Evolutionary conservation across 1,140 invertebrate species (phyloP), one percentile per base, ranked within the genome.

Genomic region (Achatina immaculata): DNA sequence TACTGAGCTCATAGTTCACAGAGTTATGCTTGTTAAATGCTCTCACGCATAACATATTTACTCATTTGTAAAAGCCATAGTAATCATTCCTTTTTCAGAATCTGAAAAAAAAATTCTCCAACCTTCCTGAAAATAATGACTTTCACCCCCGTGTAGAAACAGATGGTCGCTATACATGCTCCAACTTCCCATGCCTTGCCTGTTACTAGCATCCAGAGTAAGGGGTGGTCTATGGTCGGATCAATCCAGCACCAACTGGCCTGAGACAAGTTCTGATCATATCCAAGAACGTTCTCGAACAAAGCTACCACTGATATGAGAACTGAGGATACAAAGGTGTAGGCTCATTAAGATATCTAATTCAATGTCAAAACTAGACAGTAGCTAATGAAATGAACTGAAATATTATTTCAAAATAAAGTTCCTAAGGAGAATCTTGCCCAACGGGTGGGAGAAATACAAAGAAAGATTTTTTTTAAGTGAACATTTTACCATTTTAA

Each of bases 171-270:
- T 24, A 86, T 31, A 62, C 84, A 88, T 24, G 85, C 78, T 2
- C 73, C 42, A 16, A 89, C 85, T 55, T 89, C 88, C 84, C 88
- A 88, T 28, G 83, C 83, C 66, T 89, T 89, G 14, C 87, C 88
- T 0, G 88, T 89, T 19, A 86, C 78, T 55, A 88, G 85, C 66
- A 86, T 87, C 88, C 88, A 89, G 34, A 87, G 71, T 36, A 89
- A 75, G 19, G 66, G 74, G 48, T 86, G 36, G 0, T 81, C 78
- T 0, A 83, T 82, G n/a, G 66, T 48, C 24, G 86, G 82, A 71
- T 88, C 83, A 40, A 89, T 89, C 88, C 88, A 89, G 71, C 88
- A 89, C 87, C 87, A 89, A 66, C 87, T 88, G 34, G 87, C 85
- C 40, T 84, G 82, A 19, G 84, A 75, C 0, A 87, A 78, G 21